Evolutionary conservation across 2,113 vertebrate genomes (phyloP), one percentile per base, ranked within the genome.

Genomic region (Leuciscus idus): DNA sequence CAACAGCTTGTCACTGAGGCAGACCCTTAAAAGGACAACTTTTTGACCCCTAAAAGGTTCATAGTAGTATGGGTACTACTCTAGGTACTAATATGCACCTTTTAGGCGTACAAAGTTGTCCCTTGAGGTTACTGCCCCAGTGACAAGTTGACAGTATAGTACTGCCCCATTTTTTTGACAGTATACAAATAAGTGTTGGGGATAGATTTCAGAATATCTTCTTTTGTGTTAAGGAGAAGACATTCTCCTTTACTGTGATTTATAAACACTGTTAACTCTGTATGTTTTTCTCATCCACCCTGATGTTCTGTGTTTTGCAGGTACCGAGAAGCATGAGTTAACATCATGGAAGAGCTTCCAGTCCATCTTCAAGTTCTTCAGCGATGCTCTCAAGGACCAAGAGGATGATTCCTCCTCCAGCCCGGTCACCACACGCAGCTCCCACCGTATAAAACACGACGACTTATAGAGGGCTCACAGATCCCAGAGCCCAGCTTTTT

Each of bases 291-390:
- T 52, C 4, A 3, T 73, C 36, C 36, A 43, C 36, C 33, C 11
- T 77, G 15, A 12, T 12, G 46, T 28, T 75, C 15, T 77, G 75
- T 89, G 73, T 89, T 83, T 89, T 86, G 57, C 92, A 99, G 98
- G 98, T 90, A 99, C 98, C 0, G 98, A 99, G 89, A 96, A 95
- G 26, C 98, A 99, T n/a, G 98, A 99, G 89, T 91, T 99, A 84
- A 99, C 97, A 43, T 97, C 98, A 86, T 99, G 98, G 98, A 97
- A 93, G 92, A 99, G 98, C 92, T 98, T 97, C 90, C 89, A 94
- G 46, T 99, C 98, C 36, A 95, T 99, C 93, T 99, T 99, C 94
- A 95, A 92, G 87, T 99, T 98, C 93, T 98, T 99, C 91, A 89
- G 72, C 0, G 94, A 96, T 55, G 94, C 96, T 4, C 50, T 97